phyloP scores from a whole-genome alignment of 2,797 vertebrate species.

The Mionectes olivaceus region DNA sequence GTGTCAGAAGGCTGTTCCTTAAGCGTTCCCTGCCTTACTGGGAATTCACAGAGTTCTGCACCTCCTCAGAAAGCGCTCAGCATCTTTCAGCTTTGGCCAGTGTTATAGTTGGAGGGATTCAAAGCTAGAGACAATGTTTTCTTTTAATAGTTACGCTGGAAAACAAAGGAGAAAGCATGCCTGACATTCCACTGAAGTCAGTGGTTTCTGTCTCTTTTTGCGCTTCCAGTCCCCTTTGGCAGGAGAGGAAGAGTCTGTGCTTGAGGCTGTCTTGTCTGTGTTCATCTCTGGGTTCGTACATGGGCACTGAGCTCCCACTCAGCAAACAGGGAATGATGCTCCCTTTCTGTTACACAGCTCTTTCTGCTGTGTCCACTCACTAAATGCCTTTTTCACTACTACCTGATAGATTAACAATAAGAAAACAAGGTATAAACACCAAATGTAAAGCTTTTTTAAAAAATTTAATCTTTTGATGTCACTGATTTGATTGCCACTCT shows the following conservation, averaged over 20 bases:
- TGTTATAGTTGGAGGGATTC: neutral
- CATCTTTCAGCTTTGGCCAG: neutral
- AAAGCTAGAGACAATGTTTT: conserved; percentile 19
- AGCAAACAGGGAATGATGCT: neutral
- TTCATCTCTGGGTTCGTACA: neutral
- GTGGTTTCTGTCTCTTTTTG: conserved; percentile 64
- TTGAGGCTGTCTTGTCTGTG: neutral
- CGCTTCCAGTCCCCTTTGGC: conserved; percentile 17
- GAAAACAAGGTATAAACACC: neutral
- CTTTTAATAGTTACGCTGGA: conserved; percentile 37
- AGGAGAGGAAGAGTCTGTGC: neutral
- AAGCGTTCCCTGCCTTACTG: neutral
- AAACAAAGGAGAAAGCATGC: conserved; percentile 51
- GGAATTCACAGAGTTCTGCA: neutral
- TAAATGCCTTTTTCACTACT: neutral
- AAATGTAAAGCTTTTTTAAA: neutral
- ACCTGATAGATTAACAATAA: neutral
- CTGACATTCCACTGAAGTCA: conserved; percentile 61
- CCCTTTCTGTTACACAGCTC: neutral
- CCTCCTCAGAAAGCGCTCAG: conserved; percentile 8
- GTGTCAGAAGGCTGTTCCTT: neutral
- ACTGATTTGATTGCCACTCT: neutral
- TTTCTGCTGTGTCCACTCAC: neutral
- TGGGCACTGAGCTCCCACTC: neutral
- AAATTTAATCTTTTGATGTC: neutral